Base-by-base conservation (phyloP, 2,113 vertebrate species). In the Acinonyx jubatus region DNA sequence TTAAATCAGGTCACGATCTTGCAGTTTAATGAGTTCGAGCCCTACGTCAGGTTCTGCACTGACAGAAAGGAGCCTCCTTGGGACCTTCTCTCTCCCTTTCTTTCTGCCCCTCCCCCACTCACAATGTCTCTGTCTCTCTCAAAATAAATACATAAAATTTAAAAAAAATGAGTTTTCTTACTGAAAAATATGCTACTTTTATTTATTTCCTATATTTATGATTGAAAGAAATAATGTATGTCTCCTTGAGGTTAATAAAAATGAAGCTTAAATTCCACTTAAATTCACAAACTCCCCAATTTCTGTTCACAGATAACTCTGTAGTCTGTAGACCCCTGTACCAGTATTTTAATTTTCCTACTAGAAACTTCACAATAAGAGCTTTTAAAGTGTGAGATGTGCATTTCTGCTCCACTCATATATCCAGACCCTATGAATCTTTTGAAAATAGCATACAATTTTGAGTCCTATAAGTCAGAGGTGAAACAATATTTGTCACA, bases 261-360 rank as follows among this genome's bases (percentile, higher is more conserved):
- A 29, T 9, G 0, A 74, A 76, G 2, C 19, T 41, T 38, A 38
- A 38, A 38, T 86, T 19, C 3, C 66, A 19, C 48, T 82, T 80
- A 80, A 80, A 12, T 83, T 73, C n/a, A 63, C 5, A 83, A 38
- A 61, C 1, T 3, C 8, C 61, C 7, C 14, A 11, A 83, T 76
- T 71, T 96, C 36, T 7, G 45, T 23, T 7, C 1, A 45, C 10
- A 90, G 27, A 38, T 45, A 10, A 74, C 21, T 81, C 55, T 15
- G 4, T 21, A 1, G 4, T 45, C 14, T n/a, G 0, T 57, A 7
- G 11, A 45, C 1, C 6, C 4, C 7, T 61, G 3, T 66, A 13
- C 12, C 66, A 16, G 2, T 63, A 36, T 66, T 73, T 92, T 50
- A 76, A 50, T 78, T 92, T 68, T 69, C n/a, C 23, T 68, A 29